Evolutionary conservation across 2,888 invertebrate genomes (phyloP), one percentile per base, ranked within the genome.

Genomic region (Tetragnatha montana): DNA sequence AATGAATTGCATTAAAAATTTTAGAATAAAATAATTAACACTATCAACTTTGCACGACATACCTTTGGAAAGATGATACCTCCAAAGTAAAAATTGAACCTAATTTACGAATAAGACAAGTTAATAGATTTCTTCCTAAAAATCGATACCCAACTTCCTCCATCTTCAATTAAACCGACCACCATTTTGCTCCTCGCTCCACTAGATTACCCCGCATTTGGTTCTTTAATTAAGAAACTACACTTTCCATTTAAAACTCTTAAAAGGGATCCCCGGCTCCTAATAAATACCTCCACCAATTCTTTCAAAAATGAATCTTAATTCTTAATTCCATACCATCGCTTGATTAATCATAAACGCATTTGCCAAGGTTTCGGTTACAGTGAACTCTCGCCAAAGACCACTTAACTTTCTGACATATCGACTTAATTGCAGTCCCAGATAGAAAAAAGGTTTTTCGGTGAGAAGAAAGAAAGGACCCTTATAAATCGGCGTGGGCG

Each of bases 141-240:
- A 35, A 35, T 35, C 35, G 35, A 35, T 35, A 35, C 35, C n/a
- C 35, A 35, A 35, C 35, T 35, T 35, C 35, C 35, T 35, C 35
- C 35, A 60, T 60, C 60, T 60, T 60, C 60, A 60, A 60, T 60
- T 60, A 60, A 60, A 60, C 60, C 14, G 60, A 60, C 14, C 60
- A 35, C 35, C 35, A 35, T 60, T 60, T 60, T 60, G 12, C 60
- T 60, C 60, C 17, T 60, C 17, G 60, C 17, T 60, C 60, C 60
- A 8, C 12, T 17, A 76, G 60, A 70, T 75, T 82, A 76, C 74
- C 73, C 74, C 60, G 49, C 70, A 73, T 79, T 85, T 35, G 78
- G 68, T 79, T 51, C 85, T 85, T 85, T 85, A 85, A 85, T 85
- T 85, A 85, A 85, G 79, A 85, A 79, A 85, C 17, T 85, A 85